Evolutionary conservation across 2,888 invertebrate genomes (phyloP), one percentile per base, ranked within the genome.

Genomic region (Xanthia icteritia): DNA sequence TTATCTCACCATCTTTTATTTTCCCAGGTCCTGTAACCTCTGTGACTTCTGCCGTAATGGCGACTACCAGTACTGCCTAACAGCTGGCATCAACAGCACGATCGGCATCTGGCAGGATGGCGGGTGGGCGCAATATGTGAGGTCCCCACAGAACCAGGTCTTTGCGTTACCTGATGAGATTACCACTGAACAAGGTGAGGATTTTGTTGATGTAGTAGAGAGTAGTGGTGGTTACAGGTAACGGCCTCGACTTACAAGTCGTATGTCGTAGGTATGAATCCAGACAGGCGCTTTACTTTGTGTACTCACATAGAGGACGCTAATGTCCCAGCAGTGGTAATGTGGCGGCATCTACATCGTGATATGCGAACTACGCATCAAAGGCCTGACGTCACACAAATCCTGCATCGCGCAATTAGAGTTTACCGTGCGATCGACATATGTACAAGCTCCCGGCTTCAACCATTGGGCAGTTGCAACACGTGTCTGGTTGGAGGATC

Each of bases 81-180:
- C 89, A 0, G 97, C 97, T 23, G 98, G 97, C 0, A 96, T 97
- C 77, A 97, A 97, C 89, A 97, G 94, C 83, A 97, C 98, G 0
- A 94, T 98, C 0, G 98, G 98, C 0, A 97, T 98, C 71, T 97
- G 93, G 91, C 93, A 92, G 51, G 95, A 98, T 81, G 98, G 98
- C 0, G 98, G 98, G 39, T 98, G 98, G 98, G 97, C 98, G 0
- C 97, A 97, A 81, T 98, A 97, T 88, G 97, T 95, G n/a, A 68
- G 95, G 31, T 97, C 97, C 1, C 97, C 98, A 0, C 97, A 97
- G 74, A 92, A 91, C 0, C 98, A 98, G 92, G 97, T 98, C 4
- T 97, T 95, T 86, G 94, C 94, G n/a, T 79, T 98, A 42, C 97
- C 97, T 1, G 96, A 97, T 5, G 93, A 90, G 1, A 97, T 97